phyloP scores from a whole-genome alignment of 1,140 invertebrate species.

The Hypsibius dujardini region DNA sequence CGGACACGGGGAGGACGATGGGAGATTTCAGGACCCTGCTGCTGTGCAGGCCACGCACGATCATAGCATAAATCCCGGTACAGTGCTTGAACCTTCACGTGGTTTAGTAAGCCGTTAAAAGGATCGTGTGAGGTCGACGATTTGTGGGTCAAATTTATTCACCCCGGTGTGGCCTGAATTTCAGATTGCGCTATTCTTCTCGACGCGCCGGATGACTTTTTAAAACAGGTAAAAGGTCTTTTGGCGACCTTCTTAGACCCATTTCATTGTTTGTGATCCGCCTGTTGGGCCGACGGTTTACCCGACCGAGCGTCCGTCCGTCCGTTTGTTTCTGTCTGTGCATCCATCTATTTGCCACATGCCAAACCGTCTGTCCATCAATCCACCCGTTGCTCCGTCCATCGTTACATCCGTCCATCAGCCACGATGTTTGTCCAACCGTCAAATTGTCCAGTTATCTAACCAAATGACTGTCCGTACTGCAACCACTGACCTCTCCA shows the following conservation, averaged over 20 bases:
- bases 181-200: neutral
- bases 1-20: neutral
- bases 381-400: too few relatives aligned
- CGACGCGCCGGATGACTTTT: neutral
- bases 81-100: neutral
- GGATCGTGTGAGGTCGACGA: too few relatives aligned
- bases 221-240: too few relatives aligned
- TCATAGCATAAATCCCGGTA: neutral
- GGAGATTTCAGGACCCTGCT: neutral
- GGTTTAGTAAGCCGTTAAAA: neutral
- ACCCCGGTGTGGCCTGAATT: neutral
- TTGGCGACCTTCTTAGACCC: too few relatives aligned
- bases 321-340: neutral
- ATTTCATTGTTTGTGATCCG: too few relatives aligned
- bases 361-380: too few relatives aligned
- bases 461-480: too few relatives aligned
- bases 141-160: too few relatives aligned
- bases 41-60: neutral
- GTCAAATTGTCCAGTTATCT: too few relatives aligned
- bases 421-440: neutral
- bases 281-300: neutral
- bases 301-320: neutral
- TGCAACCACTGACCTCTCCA: too few relatives aligned
- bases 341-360: too few relatives aligned
- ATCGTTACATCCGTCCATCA: neutral